Base-by-base conservation (phyloP, 2,888 invertebrate genomes). In the Meteorus cinctellus region DNA sequence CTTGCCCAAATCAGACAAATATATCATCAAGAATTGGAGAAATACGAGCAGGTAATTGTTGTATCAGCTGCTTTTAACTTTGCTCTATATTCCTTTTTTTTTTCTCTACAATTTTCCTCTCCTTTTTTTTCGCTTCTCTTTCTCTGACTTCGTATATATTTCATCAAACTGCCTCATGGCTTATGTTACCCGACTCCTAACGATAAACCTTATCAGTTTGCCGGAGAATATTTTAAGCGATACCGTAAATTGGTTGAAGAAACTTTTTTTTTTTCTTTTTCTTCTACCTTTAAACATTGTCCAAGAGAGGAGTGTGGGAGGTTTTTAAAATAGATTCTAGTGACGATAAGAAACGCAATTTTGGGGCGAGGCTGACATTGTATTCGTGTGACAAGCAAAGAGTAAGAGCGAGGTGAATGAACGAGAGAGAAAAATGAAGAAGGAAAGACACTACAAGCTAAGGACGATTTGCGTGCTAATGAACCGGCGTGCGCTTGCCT, bases 1-100 rank as follows among this genome's bases (percentile, higher is more conserved):
- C 93, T 99, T 86, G 97, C 98, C 16, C 99, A 99, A 92, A 99
- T 99, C 90, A 93, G 99, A 79, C 97, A 97, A 91, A 99, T 99
- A 86, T 99, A 99, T 91, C 98, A 99, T 91, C 97, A 98, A 91
- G 99, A 99, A 91, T 91, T 99, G 87, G 98, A 98, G 91, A 99
- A 99, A 92, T 99, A 99, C 89, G 98, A 99, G 92, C 98, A 99
- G 92, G 94, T 94, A 82, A 83, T 16, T 62, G 45, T 14, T 75
- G 36, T 71, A 66, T 41, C 36, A 31, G 12, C 16, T n/a, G 4
- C 14, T 51, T 63, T 60, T 8, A 36, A 59, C 29, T 29, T 72
- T 31, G 19, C 60, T 19, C 16, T 59, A 62, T 27, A 48, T 74
- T 27, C 41, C 8, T 12, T 41, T 41, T 12, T 41, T 72, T 66